Evolutionary conservation across 2,113 vertebrate genomes (phyloP), one percentile per base, ranked within the genome.

Genomic region (Leptobrachium ailaonicum): DNA sequence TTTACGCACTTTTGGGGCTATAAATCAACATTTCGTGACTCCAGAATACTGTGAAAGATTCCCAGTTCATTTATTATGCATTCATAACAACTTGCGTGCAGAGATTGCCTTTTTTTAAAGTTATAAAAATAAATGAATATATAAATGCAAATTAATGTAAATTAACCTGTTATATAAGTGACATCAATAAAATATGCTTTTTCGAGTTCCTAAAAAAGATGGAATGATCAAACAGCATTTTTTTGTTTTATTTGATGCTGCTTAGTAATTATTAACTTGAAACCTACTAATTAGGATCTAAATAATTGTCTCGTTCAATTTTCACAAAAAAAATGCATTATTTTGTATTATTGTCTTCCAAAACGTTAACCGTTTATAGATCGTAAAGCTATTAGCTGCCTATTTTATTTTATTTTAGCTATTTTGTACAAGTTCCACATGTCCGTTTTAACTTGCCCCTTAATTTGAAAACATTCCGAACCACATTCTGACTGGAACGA

Each of bases 1-100:
- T 76, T 68, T 44, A 68, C 50, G 56, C 40, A 76, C 64, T 56
- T 56, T 76, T 64, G 62, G 47, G 41, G 7, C 47, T 7, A 44
- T 53, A 13, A 56, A 68, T 68, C 3, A 76, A 76, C 40, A 54
- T 32, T 20, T 58, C 14, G 1, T 50, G 13, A 67, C 13, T 66
- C n/a, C 6, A 62, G 5, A 45, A 74, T 63, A 32, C 2, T 41
- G 32, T 56, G 40, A 41, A 58, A 60, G 10, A 13, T 4, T 43
- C 44, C 41, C 42, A 66, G 44, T 42, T 44, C 13, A 41, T 75
- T 50, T 66, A 50, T 41, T 11, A 66, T 66, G 41, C 42, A 63
- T 47, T 74, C 41, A 40, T 8, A 74, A 60, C 56, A 60, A 60
- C 56, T 60, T 60, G 56, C 13, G 10, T 60, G 6, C 13, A 60